Percentiles rank a stretch among this genome's conserved stretches.
Conservation (phyloP, 1,140 invertebrate genomes). For the Leptoteleia sp. region DNA sequence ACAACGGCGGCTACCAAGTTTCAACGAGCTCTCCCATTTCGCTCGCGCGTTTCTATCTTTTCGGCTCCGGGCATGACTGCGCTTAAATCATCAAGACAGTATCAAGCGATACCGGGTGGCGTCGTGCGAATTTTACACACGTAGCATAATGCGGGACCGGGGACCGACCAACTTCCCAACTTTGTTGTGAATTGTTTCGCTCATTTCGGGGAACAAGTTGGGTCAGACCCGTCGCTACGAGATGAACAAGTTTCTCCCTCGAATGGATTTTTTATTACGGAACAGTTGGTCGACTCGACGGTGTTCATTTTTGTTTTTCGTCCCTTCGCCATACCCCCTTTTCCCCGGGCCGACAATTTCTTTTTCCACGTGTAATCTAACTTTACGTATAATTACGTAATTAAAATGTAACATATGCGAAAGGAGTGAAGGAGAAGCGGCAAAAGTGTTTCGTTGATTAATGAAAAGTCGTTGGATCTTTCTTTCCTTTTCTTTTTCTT, state of each 20-base stretch:
- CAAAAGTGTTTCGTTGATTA: too few relatives aligned
- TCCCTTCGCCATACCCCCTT: too few relatives aligned
- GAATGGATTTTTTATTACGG: conserved; percentile 51
- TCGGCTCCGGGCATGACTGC: conserved; percentile 45
- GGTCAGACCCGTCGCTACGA: conserved; percentile 27
- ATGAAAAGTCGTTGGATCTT: too few relatives aligned
- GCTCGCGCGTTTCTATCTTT: conserved; percentile 55
- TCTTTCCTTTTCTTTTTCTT: too few relatives aligned
- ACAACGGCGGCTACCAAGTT: conserved; percentile 64
- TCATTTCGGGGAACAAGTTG: conserved; percentile 45
- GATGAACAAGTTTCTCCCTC: conserved; percentile 48
- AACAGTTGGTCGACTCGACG: conserved; percentile 20
- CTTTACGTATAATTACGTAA: conserved; percentile 3
- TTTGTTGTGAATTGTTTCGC: conserved; percentile 50
- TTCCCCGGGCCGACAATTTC: too few relatives aligned
- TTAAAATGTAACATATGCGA: not conserved
- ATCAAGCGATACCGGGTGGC: conserved; percentile 51
- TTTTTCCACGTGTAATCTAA: conserved; percentile 9
- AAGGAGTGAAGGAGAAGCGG: too few relatives aligned
- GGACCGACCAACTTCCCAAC: conserved; percentile 38
- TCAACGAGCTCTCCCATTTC: conserved; percentile 51
- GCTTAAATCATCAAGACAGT: conserved; percentile 63
- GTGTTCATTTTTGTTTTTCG: conserved; percentile 11
- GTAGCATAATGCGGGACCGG: conserved; percentile 51
- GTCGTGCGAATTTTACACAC: conserved; percentile 56